These are phyloP conservation scores for Syndactyla subalaris DNA, from an alignment of 2,797 vertebrate species.

Conservation along the genomic window DNA sequence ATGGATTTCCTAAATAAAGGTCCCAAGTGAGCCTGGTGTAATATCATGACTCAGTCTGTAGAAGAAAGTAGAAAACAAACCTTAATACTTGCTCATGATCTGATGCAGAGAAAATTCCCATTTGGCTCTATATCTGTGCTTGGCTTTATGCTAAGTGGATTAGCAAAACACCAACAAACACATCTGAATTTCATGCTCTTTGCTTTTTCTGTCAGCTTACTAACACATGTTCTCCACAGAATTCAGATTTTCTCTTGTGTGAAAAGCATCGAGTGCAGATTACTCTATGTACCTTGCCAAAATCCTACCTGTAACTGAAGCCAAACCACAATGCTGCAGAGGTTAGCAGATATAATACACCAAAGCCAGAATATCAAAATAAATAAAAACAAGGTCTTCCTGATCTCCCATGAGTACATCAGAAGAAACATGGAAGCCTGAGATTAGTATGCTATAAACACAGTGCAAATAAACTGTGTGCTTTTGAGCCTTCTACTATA, in stretches of 20 bases:
- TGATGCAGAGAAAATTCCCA: slow-evolving; percentile 39
- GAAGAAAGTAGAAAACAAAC: slow-evolving; percentile 6
- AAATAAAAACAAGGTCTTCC: neutral
- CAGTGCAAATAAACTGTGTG: neutral
- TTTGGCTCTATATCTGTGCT: slow-evolving; percentile 26
- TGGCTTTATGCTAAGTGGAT: slow-evolving; percentile 55
- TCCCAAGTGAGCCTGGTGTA: neutral
- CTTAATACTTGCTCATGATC: slow-evolving; percentile 32
- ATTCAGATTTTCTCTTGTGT: slow-evolving; percentile 44
- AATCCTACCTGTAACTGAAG: slow-evolving; percentile 5
- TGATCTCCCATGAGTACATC: neutral
- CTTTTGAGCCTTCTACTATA: neutral
- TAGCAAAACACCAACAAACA: slow-evolving; percentile 50
- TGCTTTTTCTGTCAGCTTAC: slow-evolving; percentile 45
- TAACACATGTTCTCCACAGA: slow-evolving; percentile 29
- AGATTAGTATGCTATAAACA: neutral
- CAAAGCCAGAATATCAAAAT: neutral
- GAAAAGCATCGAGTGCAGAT: slow-evolving; percentile 6
- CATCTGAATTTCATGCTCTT: slow-evolving; percentile 62
- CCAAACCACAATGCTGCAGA: neutral
- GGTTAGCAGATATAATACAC: neutral
- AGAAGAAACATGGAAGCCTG: neutral
- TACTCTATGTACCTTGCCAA: neutral
- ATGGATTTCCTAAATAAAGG: neutral
- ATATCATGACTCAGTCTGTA: neutral